Conservation (phyloP, 1,140 invertebrate genomes). For the Tetragonula clypearis region DNA sequence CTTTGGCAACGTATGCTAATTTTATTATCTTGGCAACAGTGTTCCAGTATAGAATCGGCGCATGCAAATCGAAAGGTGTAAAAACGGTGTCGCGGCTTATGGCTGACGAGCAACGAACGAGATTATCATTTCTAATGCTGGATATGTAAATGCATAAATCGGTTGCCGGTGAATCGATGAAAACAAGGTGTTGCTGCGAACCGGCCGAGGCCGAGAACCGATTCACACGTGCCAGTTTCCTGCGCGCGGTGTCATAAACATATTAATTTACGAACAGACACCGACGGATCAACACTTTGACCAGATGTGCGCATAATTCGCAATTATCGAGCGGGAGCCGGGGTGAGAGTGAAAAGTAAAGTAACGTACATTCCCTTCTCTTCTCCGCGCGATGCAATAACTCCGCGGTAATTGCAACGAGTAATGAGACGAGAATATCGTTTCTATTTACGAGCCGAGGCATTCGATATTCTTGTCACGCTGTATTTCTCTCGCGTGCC, state of each 20-base stretch:
- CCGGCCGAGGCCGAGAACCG: constrained; percentile 33
- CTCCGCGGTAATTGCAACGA: neutral
- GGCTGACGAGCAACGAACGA: neutral
- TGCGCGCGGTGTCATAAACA: constrained; percentile 40
- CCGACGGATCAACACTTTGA: neutral
- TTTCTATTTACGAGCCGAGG: neutral
- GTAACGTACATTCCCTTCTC: neutral
- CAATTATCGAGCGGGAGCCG: neutral
- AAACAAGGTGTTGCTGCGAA: constrained; percentile 26
- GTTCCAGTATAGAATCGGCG: constrained; percentile 34
- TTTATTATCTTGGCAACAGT: constrained; percentile 56
- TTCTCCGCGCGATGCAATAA: neutral
- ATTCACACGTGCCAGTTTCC: constrained; percentile 52
- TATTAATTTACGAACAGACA: constrained; percentile 47
- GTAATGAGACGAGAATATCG: constrained; percentile 20
- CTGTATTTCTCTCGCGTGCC: neutral
- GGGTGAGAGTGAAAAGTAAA: neutral
- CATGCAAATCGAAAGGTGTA: constrained; percentile 21
- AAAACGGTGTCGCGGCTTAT: constrained; percentile 3
- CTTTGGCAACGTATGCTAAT: constrained; percentile 46
- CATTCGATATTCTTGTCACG: neutral
- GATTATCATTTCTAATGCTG: constrained; percentile 57
- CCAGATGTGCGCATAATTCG: constrained; percentile 9
- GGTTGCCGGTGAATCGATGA: constrained; percentile 23
- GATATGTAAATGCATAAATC: constrained; percentile 37